Conservation (phyloP, 2,888 invertebrate genomes). For the Apocheima hispidaria region DNA sequence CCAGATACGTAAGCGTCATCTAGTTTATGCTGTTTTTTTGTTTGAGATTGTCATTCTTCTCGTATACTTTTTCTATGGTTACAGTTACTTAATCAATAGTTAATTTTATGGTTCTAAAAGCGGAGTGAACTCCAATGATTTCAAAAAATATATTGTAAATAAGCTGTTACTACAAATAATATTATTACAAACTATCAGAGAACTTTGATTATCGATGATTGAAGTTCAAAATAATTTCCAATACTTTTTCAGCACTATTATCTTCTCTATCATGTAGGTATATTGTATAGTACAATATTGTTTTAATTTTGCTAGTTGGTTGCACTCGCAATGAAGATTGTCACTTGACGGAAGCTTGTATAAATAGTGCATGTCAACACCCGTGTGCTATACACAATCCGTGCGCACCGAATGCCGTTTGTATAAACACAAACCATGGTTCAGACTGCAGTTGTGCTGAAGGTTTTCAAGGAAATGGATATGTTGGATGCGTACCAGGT, state of each 20-base stretch:
- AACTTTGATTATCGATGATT: not conserved
- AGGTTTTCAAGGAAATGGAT: slow-evolving; percentile 95
- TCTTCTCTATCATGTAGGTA: slow-evolving; percentile 30
- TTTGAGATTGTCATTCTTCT: too few species aligned
- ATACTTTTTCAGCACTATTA: slow-evolving; percentile 13
- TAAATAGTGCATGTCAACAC: slow-evolving; percentile 93
- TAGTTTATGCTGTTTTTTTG: too few species aligned
- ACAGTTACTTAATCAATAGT: not conserved
- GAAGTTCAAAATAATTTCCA: not conserved
- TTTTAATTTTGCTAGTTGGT: slow-evolving; percentile 88
- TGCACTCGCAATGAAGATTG: slow-evolving; percentile 96
- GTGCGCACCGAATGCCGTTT: slow-evolving; percentile 93
- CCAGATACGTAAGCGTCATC: too few species aligned
- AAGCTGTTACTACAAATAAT: not conserved
- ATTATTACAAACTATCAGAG: not conserved
- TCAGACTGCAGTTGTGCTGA: slow-evolving; percentile 94
- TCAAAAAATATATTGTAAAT: not conserved
- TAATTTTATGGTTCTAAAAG: slow-evolving; percentile 9
- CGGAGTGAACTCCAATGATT: not conserved
- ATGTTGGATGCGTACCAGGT: slow-evolving; percentile 93
- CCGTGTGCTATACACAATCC: slow-evolving; percentile 95
- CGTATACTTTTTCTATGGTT: too few species aligned
- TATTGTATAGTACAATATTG: slow-evolving; percentile 48
- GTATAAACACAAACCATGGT: slow-evolving; percentile 95
- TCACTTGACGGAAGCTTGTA: slow-evolving; percentile 93